Conservation (phyloP, 2,797 vertebrate species). For the Alosa sapidissima region DNA sequence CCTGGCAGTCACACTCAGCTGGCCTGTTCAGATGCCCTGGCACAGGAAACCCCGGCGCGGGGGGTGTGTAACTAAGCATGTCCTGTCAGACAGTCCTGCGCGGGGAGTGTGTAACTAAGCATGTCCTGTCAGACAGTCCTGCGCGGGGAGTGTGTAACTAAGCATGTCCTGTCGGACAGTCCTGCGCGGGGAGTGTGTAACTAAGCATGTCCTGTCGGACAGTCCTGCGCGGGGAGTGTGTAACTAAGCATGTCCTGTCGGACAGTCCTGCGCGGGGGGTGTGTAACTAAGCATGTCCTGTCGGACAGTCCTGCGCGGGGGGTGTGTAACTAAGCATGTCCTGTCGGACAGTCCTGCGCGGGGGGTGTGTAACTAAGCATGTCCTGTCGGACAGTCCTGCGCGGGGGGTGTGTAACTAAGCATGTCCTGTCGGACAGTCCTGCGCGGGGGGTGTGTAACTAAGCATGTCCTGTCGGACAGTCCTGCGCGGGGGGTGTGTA, state of each 20-base stretch:
- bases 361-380: conserved; percentile 62
- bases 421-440: conserved; percentile 62
- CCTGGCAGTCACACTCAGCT: conserved; percentile 21
- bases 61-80: conserved; percentile 61
- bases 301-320: conserved; percentile 56
- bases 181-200: conserved; percentile 58
- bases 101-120: conserved; percentile 61
- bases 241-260: conserved; percentile 66
- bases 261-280: conserved; percentile 50
- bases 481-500: conserved; percentile 55
- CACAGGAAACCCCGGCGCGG: conserved; percentile 44
- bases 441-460: conserved; percentile 59
- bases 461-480: conserved; percentile 62
- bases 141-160: conserved; percentile 59
- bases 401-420: conserved; percentile 60
- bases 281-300: conserved; percentile 64
- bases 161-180: conserved; percentile 62
- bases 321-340: conserved; percentile 62
- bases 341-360: conserved; percentile 58
- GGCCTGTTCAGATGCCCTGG: conserved; percentile 39
- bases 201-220: conserved; percentile 63
- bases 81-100: conserved; percentile 59
- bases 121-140: conserved; percentile 61
- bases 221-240: conserved; percentile 48
- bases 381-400: conserved; percentile 60